These are phyloP conservation scores for pig (Sus scrofa) DNA, from an alignment of 2,113 vertebrate species.

Conservation along the genomic window DNA sequence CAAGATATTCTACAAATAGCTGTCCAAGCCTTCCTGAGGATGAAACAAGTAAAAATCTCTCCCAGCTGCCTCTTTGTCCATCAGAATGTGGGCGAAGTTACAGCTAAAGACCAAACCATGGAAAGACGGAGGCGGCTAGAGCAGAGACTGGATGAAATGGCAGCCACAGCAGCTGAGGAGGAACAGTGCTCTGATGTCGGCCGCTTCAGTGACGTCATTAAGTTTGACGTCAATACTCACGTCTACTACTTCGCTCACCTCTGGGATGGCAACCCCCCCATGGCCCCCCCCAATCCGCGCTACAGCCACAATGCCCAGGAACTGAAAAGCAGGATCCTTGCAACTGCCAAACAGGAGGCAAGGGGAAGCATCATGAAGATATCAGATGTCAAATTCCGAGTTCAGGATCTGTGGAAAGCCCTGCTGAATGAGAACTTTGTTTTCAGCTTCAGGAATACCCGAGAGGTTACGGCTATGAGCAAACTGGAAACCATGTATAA, in stretches of 20 bases:
- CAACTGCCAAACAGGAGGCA: constrained; percentile 66
- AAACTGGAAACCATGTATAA: constrained; percentile 83
- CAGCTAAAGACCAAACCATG: constrained; percentile 82
- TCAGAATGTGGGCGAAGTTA: constrained; percentile 85
- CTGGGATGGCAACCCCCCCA: constrained; percentile 86
- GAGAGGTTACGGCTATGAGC: constrained; percentile 83
- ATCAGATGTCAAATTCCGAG: constrained; percentile 75
- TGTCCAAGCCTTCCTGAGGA: constrained; percentile 86
- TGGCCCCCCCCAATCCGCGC: constrained; percentile 83
- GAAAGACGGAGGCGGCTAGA: constrained; percentile 75
- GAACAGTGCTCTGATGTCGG: constrained; percentile 77
- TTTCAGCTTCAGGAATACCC: constrained; percentile 86
- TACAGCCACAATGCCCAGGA: constrained; percentile 86
- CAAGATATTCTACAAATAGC: constrained; percentile 85
- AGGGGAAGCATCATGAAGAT: constrained; percentile 70
- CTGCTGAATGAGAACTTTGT: constrained; percentile 85
- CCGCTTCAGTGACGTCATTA: constrained; percentile 84
- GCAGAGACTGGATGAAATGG: constrained; percentile 84
- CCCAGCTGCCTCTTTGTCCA: constrained; percentile 87
- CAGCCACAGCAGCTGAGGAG: constrained; percentile 80
- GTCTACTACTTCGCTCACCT: constrained; percentile 85
- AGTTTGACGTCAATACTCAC: constrained; percentile 83
- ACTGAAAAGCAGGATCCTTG: constrained; percentile 78
- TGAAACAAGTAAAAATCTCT: constrained; percentile 84
- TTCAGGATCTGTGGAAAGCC: constrained; percentile 84